Conservation (phyloP, 1,140 invertebrate genomes). For the Schmidtea mediterranea region DNA sequence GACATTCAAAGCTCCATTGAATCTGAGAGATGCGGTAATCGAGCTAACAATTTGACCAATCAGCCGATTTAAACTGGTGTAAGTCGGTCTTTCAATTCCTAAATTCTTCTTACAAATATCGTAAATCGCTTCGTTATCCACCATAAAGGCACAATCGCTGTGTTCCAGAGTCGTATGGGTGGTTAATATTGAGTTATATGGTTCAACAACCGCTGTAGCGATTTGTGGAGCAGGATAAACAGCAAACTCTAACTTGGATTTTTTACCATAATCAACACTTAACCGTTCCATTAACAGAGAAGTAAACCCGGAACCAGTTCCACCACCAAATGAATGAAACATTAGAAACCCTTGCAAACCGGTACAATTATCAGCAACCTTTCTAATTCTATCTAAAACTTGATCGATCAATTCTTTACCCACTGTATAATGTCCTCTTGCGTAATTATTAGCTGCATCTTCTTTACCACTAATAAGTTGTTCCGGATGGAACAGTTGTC, state of each 20-base stretch:
- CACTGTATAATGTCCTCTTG: conserved; percentile 11
- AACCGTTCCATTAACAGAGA: conserved; percentile 57
- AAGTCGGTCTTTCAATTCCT: no score
- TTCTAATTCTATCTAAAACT: conserved; percentile 9
- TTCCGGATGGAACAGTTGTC: conserved; percentile 20
- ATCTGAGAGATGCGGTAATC: conserved; percentile 45
- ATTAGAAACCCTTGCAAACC: conserved; percentile 6
- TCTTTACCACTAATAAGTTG: conserved; percentile 20
- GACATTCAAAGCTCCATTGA: not conserved
- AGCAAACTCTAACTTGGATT: no score
- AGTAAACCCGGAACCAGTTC: conserved; percentile 52
- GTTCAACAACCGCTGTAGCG: no score
- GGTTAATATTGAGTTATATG: no score
- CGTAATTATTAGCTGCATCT: no score
- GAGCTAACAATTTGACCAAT: conserved; percentile 59
- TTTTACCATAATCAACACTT: no score
- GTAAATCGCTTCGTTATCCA: no score
- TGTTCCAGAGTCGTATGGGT: no score
- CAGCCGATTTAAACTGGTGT: conserved; percentile 36
- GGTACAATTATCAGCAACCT: conserved; percentile 6
- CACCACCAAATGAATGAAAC: no score
- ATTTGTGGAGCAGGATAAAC: no score
- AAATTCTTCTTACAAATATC: no score
- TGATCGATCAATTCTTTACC: conserved; percentile 8
- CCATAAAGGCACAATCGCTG: not conserved